These are phyloP conservation scores for Colletes latitarsis DNA, from an alignment of 1,140 invertebrate genomes.

Conservation along the genomic window DNA sequence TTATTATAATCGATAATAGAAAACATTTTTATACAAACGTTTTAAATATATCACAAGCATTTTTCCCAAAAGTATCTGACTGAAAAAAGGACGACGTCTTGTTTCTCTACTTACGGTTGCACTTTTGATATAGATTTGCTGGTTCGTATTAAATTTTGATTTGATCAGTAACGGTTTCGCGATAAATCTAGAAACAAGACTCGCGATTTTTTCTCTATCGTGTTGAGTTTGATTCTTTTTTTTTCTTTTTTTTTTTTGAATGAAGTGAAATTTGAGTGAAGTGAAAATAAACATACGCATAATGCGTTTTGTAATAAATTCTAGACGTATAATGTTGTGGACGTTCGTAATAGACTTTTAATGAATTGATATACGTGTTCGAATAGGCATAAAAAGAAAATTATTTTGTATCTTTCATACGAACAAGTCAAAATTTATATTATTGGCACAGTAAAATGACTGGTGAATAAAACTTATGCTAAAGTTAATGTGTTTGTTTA, in stretches of 20 bases:
- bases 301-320: constrained; percentile 19
- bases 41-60: constrained; percentile 70
- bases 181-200: neutral
- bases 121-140: constrained; percentile 6
- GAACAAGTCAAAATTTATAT: neutral
- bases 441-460: constrained; percentile 37
- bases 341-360: constrained; percentile 8
- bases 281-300: constrained; percentile 21
- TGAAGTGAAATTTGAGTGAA: constrained; percentile 8
- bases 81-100: constrained; percentile 38
- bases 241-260: no score
- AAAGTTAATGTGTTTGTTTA: constrained; percentile 21
- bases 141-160: neutral
- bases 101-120: neutral
- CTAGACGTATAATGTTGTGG: constrained; percentile 14
- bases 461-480: constrained; percentile 8
- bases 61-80: constrained; percentile 61
- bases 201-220: constrained; percentile 29
- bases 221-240: constrained; percentile 13
- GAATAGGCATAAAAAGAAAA: constrained; percentile 6
- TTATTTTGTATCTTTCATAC: neutral
- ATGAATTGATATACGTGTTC: constrained; percentile 5
- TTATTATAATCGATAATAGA: constrained; percentile 77
- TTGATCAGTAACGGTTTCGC: neutral
- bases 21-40: constrained; percentile 73